Evolutionary conservation across 2,113 vertebrate species (phyloP).

Genomic region (Dermatemys mawii): DNA sequence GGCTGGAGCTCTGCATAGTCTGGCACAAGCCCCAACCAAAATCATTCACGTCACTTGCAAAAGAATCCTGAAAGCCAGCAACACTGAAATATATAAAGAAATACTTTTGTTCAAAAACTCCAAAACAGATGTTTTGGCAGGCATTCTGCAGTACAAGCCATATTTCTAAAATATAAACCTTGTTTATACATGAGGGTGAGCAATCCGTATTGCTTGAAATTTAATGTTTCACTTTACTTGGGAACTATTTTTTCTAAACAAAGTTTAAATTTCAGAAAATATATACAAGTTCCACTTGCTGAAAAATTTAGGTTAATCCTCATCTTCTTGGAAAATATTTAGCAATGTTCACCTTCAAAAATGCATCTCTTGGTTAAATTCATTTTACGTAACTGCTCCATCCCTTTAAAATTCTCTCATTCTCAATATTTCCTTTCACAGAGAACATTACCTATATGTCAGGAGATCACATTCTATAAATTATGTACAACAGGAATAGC

Average conservation of each 20-base stretch:
- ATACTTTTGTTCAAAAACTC: background rate
- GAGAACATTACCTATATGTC: conserved; percentile 61
- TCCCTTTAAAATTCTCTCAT: conserved; percentile 41
- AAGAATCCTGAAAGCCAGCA: background rate
- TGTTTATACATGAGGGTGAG: background rate
- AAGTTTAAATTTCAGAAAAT: background rate
- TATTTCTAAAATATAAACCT: background rate
- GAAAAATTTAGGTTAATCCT: background rate
- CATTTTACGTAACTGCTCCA: background rate
- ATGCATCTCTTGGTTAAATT: background rate
- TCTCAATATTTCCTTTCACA: conserved; percentile 40
- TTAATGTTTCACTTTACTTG: background rate
- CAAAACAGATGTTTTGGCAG: background rate
- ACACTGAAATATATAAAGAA: background rate
- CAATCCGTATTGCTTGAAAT: background rate
- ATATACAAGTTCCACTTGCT: background rate
- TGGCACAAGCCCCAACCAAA: background rate
- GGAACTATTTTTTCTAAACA: background rate
- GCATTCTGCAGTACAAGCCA: background rate
- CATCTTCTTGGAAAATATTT: background rate
- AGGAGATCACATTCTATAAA: conserved; percentile 77
- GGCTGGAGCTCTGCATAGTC: background rate
- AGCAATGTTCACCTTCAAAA: background rate
- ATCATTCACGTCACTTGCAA: background rate
- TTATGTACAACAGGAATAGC: conserved; percentile 72